Conservation (phyloP, 2,797 vertebrate species). For the Gymnoscopelus braueri region DNA sequence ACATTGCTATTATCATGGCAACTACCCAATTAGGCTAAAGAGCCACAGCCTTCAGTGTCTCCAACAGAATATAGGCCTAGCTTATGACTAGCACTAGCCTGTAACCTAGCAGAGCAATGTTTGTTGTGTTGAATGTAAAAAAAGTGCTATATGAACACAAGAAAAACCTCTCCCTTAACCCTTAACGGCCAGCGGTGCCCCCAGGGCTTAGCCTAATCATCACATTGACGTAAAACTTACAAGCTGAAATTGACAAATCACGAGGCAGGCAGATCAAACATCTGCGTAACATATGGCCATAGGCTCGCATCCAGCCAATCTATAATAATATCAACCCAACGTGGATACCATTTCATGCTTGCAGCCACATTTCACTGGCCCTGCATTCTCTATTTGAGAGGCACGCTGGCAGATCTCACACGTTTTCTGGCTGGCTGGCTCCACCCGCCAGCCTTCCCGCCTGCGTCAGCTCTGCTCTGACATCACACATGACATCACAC, state of each 20-base stretch:
- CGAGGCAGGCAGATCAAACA: slow-evolving; percentile 37
- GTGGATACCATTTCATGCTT: slow-evolving; percentile 34
- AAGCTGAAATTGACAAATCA: slow-evolving; percentile 13
- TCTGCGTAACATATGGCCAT: slow-evolving; percentile 55
- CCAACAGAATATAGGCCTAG: slow-evolving; percentile 5
- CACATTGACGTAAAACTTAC: slow-evolving; percentile 7
- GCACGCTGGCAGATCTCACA: slow-evolving; percentile 66
- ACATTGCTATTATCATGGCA: neutral
- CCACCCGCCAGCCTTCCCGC: slow-evolving; percentile 43
- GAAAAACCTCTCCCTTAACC: slow-evolving; percentile 17
- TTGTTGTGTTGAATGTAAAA: slow-evolving; percentile 23
- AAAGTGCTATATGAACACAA: slow-evolving; percentile 34
- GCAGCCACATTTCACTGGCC: slow-evolving; percentile 14
- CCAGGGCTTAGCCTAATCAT: slow-evolving; percentile 43
- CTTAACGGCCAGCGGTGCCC: slow-evolving; percentile 36
- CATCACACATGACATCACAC: slow-evolving; percentile 72
- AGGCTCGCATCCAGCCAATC: slow-evolving; percentile 28
- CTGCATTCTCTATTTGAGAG: slow-evolving; percentile 32
- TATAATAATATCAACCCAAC: neutral
- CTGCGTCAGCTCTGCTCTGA: slow-evolving; percentile 70
- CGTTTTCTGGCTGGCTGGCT: slow-evolving; percentile 54
- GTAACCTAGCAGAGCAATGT: slow-evolving; percentile 3
- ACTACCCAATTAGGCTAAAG: neutral
- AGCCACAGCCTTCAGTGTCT: slow-evolving; percentile 10
- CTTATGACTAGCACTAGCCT: neutral